A percentile compares a stretch with the other conserved stretches of the same genome.
phyloP scores from a whole-genome alignment of 2,797 vertebrate species.

The Malurus splendens region DNA sequence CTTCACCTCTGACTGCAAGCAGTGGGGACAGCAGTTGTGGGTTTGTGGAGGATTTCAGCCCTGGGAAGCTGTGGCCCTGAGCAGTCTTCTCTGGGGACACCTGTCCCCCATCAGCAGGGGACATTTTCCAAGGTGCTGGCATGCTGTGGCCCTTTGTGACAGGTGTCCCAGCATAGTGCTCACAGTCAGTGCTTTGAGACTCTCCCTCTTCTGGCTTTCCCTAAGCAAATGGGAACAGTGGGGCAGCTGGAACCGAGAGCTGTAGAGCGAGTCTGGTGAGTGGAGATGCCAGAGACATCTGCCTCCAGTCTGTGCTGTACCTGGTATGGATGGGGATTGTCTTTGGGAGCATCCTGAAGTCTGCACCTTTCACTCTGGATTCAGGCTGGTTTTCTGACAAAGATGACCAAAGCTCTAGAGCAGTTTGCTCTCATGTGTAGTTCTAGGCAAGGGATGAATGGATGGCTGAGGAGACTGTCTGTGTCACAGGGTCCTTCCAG shows the following conservation, averaged over 20 bases:
- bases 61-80: background rate
- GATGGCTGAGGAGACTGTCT: background rate
- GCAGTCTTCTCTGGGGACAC: background rate
- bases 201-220: background rate
- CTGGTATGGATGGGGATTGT: background rate
- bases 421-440: fast-evolving
- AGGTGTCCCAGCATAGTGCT: background rate
- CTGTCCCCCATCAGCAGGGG: background rate
- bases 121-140: background rate
- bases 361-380: background rate
- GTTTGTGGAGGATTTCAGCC: background rate
- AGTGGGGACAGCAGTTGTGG: background rate
- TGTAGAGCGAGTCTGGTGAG: conserved; percentile 15
- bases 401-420: background rate
- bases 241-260: background rate
- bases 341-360: background rate
- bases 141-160: background rate
- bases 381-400: conserved; percentile 34
- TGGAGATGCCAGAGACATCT: background rate
- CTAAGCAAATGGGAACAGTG: background rate
- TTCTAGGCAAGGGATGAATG: background rate
- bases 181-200: background rate
- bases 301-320: background rate
- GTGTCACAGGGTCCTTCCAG: background rate
- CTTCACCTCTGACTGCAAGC: background rate